phyloP scores from a whole-genome alignment of 2,113 vertebrate genomes.

The Phylloscopus trochiloides region DNA sequence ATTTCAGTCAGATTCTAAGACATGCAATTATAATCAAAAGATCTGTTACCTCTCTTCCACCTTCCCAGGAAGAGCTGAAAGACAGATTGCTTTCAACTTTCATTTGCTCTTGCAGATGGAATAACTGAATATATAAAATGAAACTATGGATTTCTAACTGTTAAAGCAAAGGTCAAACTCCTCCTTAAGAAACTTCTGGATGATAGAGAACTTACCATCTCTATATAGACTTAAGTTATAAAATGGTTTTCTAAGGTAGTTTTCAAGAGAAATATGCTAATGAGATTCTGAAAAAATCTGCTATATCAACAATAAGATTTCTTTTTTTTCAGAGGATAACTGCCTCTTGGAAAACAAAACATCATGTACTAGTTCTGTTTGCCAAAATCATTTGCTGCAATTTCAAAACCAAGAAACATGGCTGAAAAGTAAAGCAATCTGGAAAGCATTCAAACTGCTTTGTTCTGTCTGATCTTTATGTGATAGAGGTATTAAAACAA shows the following conservation, averaged over 20 bases:
- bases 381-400: neutral
- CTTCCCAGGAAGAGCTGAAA: neutral
- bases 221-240: neutral
- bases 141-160: conserved; percentile 68
- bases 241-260: neutral
- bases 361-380: neutral
- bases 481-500: neutral
- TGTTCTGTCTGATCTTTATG: neutral
- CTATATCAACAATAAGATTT: neutral
- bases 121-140: neutral
- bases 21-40: neutral
- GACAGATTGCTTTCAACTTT: neutral
- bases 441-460: neutral
- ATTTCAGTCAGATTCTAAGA: neutral
- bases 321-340: neutral
- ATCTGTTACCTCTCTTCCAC: neutral
- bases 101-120: neutral
- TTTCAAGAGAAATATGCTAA: neutral
- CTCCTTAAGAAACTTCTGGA: neutral
- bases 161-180: neutral
- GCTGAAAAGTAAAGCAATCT: neutral
- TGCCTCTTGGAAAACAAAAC: neutral
- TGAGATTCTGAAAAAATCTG: neutral
- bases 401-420: neutral
- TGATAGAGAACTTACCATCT: neutral